Percentiles rank a stretch among this genome's conserved stretches.
phyloP scores from a whole-genome alignment of 2,113 vertebrate species.

The Callaeas wilsoni region DNA sequence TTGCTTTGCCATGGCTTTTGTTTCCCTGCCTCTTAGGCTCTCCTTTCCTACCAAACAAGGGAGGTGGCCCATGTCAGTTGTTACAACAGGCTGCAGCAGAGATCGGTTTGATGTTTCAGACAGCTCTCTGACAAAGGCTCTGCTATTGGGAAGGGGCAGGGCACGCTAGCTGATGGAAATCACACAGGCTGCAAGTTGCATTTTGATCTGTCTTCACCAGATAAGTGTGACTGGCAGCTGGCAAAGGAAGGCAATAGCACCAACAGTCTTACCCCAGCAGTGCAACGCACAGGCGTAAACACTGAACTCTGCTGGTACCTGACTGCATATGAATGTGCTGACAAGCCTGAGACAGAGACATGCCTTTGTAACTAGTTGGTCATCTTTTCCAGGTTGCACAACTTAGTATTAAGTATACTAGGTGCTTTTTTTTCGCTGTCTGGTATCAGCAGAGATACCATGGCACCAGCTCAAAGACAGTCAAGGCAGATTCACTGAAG shows the following conservation, averaged over 20 bases:
- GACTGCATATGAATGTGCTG: not conserved
- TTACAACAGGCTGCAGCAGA: not conserved
- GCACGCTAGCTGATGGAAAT: not conserved
- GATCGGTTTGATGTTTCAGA: not conserved
- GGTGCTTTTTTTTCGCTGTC: rapidly evolving
- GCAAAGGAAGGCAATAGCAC: not conserved
- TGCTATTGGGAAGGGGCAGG: not conserved
- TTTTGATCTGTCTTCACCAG: not conserved
- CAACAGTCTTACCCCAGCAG: not conserved
- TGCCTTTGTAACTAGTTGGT: not conserved
- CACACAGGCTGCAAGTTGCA: not conserved
- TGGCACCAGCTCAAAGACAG: not conserved
- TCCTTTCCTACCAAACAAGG: not conserved
- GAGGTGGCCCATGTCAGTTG: not conserved
- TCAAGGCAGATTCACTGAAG: not conserved
- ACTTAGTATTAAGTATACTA: not conserved
- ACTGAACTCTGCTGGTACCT: not conserved
- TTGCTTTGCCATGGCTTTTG: not conserved
- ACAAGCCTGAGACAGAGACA: not conserved
- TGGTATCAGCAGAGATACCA: not conserved
- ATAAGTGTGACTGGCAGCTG: not conserved
- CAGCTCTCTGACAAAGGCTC: not conserved
- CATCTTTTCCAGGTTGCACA: not conserved
- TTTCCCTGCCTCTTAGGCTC: not conserved
- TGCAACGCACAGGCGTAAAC: not conserved